These are phyloP conservation scores for Podilymbus podiceps DNA, from an alignment of 2,113 vertebrate species.

Conservation along the genomic window DNA sequence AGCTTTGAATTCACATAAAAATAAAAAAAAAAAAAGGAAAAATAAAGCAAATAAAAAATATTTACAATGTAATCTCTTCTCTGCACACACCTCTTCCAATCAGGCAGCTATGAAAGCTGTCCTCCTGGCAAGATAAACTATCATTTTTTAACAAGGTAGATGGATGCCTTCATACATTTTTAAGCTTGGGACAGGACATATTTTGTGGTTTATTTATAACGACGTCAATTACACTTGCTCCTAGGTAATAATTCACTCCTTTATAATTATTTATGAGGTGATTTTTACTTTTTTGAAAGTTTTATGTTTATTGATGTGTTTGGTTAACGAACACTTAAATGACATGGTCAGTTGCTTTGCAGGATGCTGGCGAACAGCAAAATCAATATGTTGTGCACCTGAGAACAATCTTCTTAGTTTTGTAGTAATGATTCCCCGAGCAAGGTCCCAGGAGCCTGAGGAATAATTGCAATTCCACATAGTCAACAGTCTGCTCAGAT, in stretches of 20 bases:
- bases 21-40: background rate
- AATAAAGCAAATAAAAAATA: constrained; percentile 45
- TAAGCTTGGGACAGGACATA: constrained; percentile 56
- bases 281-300: constrained; percentile 67
- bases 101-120: constrained; percentile 58
- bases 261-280: constrained; percentile 66
- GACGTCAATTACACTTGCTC: constrained; percentile 61
- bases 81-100: constrained; percentile 51
- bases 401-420: constrained; percentile 59
- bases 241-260: constrained; percentile 60
- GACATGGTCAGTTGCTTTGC: constrained; percentile 56
- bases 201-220: constrained; percentile 64
- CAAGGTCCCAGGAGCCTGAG: background rate
- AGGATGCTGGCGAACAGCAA: constrained; percentile 56
- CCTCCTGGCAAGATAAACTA: constrained; percentile 57
- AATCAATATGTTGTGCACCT: constrained; percentile 61
- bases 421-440: constrained; percentile 50
- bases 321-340: constrained; percentile 62
- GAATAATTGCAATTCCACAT: constrained; percentile 52
- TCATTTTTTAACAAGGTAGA: constrained; percentile 61
- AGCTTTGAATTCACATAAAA: constrained; percentile 24
- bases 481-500: constrained; percentile 48
- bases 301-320: constrained; percentile 66
- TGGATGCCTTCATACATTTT: constrained; percentile 60
- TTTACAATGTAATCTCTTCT: constrained; percentile 47